Evolutionary conservation across 2,113 vertebrate species (phyloP), one percentile per base, ranked within the genome.

Genomic region (Grammomys surdaster): DNA sequence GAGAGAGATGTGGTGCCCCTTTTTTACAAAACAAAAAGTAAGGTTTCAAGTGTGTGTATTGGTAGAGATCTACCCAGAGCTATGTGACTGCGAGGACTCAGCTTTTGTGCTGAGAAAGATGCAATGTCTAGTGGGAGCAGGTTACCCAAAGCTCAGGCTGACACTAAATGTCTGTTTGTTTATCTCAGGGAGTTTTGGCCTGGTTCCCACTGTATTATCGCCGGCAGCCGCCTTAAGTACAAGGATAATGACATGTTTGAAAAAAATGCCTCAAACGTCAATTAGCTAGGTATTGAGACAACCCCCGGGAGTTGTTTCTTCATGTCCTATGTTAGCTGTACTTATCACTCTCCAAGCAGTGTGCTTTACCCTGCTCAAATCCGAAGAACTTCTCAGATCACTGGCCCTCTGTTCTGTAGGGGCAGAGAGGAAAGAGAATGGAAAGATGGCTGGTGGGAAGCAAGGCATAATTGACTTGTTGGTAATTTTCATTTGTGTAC

Each of bases 261-360:
- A 98, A 97, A 97, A 97, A 97, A 96, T 95, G 85, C 90, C 77
- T 96, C 90, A 95, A 95, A 90, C 33, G 2, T 97, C 95, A 97
- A 96, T 97, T 96, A 97, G 56, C 36, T 54, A 51, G 33, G 88
- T 67, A 97, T 88, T 92, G 88, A 98, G 80, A 96, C 75, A 97
- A 93, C 90, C 91, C 75, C 78, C 63, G 88, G 94, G 96, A 97
- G 89, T 88, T 97, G 97, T 97, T 97, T 89, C 69, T 97, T 97
- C 97, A 96, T 96, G 96, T 90, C 75, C 48, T 73, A 92, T 96
- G 93, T 72, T 86, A 96, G 46, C 54, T 88, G 67, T 95, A 88
- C 90, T 98, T 97, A 93, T 95, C 95, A 86, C 26, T 94, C 88
- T 90, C 43, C 58, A 31, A 88, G 70, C 54, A 92, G 75, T 88